phyloP scores from a whole-genome alignment of 2,888 invertebrate species.

The Latheticus oryzae region DNA sequence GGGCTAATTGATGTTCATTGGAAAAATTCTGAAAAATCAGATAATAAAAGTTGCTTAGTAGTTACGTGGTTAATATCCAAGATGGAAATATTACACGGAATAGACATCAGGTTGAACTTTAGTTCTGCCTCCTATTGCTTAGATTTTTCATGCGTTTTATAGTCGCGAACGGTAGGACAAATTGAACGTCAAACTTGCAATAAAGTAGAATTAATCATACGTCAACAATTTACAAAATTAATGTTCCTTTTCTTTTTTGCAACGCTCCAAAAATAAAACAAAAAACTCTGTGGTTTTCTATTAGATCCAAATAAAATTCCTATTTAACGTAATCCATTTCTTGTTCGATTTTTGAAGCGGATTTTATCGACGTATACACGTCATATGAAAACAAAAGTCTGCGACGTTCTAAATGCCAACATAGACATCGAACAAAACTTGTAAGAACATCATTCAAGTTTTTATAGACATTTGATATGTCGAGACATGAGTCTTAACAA shows the following conservation, averaged over 20 bases:
- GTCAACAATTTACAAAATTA: conserved; percentile 18
- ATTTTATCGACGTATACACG: conserved; percentile 25
- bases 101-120: conserved; percentile 8
- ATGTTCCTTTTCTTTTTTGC: conserved; percentile 12
- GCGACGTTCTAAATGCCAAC: conserved; percentile 31
- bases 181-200: conserved; percentile 15
- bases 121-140: conserved; percentile 4
- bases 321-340: conserved; percentile 30
- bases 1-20: neutral
- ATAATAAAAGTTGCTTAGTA: neutral
- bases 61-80: neutral
- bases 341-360: conserved; percentile 32
- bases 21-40: neutral
- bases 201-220: conserved; percentile 23
- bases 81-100: neutral
- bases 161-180: conserved; percentile 12
- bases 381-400: conserved; percentile 28
- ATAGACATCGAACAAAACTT: conserved; percentile 28
- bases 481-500: conserved; percentile 25
- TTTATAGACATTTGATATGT: conserved; percentile 27
- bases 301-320: conserved; percentile 28
- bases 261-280: conserved; percentile 18
- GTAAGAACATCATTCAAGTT: conserved; percentile 32
- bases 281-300: conserved; percentile 22
- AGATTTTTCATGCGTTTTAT: conserved; percentile 19